Base-by-base conservation (phyloP, 1,140 invertebrate species). In the Drosophila miranda region DNA sequence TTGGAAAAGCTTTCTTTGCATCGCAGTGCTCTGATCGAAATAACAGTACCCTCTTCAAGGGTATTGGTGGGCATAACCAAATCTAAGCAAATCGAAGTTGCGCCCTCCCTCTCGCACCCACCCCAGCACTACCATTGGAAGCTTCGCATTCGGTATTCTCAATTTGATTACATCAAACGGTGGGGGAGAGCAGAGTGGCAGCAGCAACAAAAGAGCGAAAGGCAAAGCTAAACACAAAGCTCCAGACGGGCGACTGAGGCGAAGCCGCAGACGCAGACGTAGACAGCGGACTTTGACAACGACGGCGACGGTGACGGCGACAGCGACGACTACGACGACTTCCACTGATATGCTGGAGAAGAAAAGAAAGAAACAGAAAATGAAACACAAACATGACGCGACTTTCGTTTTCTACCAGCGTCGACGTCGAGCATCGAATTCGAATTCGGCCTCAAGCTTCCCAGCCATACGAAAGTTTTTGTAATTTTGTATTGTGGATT, bases 131-230 rank as follows among this genome's bases (percentile, higher is more conserved):
- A 42, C 48, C 34, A 38, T 38, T 52, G 51, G 21, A 38, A 45
- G 42, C 52, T 38, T 66, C 54, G 43, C 55, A 23, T 55, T 56
- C 48, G 63, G 60, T 55, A 67, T 87, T 87, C 68, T 74, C 82
- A 71, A 87, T 87, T 87, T 78, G 82, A 86, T 86, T 86, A 87
- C 82, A 86, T 86, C 81, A 86, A 82, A 53, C 60, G 67, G 34
- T 38, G 9, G 34, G 34, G 34, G 11, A 38, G 11, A 38, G 34
- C 34, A 38, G 3, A 13, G 34, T 11, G 34, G 34, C 34, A 38
- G 11, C 34, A 71, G 51, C 54, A 50, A 51, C 69, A 61, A 76
- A 75, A 78, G 62, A 78, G 61, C 58, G 77, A 79, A 72, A 80
- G 76, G 69, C 63, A 64, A 42, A 60, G 72, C 61, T 49, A 45